Evolutionary conservation across 2,888 invertebrate genomes (phyloP), one percentile per base, ranked within the genome.

Genomic region (Lithophane leautieri): DNA sequence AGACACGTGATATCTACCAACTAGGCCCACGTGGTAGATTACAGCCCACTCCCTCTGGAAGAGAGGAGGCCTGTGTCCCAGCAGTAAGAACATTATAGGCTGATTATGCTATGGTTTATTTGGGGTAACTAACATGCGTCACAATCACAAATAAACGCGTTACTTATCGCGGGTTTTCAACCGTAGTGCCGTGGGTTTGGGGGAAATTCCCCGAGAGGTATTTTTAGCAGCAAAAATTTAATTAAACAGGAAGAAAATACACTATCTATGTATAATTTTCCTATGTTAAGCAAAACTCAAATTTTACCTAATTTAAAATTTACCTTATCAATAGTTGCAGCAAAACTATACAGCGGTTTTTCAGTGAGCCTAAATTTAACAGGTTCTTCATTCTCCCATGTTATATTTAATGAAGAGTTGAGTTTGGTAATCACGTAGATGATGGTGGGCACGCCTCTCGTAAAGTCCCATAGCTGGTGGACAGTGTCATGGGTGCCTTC

Each of bases 391-490:
- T 91, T 85, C 0, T 92, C 84, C 97, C 97, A 98, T 66, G 92
- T 88, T 16, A 98, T 92, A 12, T 89, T 88, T 11, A 98, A 83
- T 0, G 94, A 91, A 0, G 97, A 93, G 73, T 96, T 94, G 0
- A 92, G 83, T 0, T 94, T 90, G 0, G 97, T 97, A 0, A 97
- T 90, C 0, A 97, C 96, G 50, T 97, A 92, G 25, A 97, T 92
- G 44, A 98, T 88, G 1, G 97, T 97, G 0, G 98, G 98, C 61
- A 96, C 94, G 7, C 97, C 96, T 42, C 88, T 74, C 6, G 97
- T 96, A 86, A 98, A 97, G 92, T 97, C 97, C 97, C 98, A 97
- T 66, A 98, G 84, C 89, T 97, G 97, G 89, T 98, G 98, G 1
- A 98, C 90, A 0, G 97, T 96, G 90, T 98, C 97, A 65, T 96